Conservation (phyloP, 2,797 vertebrate species). For the Neostethus bicornis region DNA sequence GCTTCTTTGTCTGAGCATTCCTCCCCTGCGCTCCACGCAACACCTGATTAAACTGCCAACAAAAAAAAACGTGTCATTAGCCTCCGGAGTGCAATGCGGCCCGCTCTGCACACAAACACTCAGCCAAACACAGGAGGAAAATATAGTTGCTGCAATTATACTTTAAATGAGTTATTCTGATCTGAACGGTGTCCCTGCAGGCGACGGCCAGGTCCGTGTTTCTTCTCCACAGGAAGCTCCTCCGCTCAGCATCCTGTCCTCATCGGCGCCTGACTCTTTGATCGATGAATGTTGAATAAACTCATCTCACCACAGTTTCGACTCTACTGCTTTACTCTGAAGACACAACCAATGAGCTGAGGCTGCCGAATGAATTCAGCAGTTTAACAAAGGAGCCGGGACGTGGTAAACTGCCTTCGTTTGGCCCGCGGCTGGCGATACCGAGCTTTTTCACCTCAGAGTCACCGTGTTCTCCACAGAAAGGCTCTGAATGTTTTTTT, state of each 20-base stretch:
- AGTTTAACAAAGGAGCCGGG: constrained; percentile 41
- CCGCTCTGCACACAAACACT: constrained; percentile 7
- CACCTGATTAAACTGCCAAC: constrained; percentile 18
- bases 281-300: constrained; percentile 76
- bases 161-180: background rate
- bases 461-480: background rate
- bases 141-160: background rate
- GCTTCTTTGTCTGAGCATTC: background rate
- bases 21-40: background rate
- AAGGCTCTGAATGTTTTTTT: background rate
- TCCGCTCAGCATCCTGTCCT: constrained; percentile 58
- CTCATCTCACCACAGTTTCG: constrained; percentile 68
- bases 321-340: constrained; percentile 56
- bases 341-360: constrained; percentile 64
- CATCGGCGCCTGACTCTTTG: constrained; percentile 57
- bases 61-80: constrained; percentile 9
- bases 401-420: constrained; percentile 1
- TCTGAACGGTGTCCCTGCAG: constrained; percentile 7
- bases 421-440: constrained; percentile 11
- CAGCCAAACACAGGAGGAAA: background rate
- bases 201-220: constrained; percentile 52
- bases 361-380: constrained; percentile 52
- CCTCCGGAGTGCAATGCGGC: background rate
- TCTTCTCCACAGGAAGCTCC: constrained; percentile 45
- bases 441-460: constrained; percentile 8